phyloP scores from a whole-genome alignment of 2,797 vertebrate species.

The Oceanodroma leucorhoa region DNA sequence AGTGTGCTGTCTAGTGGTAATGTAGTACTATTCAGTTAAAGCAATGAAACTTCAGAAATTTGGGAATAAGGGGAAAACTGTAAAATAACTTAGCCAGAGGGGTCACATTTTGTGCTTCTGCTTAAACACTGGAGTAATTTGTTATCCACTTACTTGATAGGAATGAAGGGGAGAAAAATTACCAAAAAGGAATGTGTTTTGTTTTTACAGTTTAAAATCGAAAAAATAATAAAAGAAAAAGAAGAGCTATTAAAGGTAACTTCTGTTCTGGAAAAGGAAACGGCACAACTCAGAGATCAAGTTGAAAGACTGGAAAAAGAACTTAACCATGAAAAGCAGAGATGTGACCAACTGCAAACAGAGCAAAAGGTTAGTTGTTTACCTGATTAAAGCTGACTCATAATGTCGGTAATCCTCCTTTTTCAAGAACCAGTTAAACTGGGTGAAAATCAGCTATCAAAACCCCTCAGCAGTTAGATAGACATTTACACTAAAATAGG shows the following conservation, averaged over 20 bases:
- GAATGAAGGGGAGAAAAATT: neutral
- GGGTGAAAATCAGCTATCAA: constrained; percentile 54
- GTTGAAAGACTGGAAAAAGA: constrained; percentile 84
- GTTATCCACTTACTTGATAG: neutral
- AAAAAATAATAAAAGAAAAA: constrained; percentile 92
- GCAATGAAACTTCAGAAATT: neutral
- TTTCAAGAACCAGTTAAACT: constrained; percentile 44
- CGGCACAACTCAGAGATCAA: constrained; percentile 83
- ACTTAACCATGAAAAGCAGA: constrained; percentile 85
- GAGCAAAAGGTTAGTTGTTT: constrained; percentile 87
- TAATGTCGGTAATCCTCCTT: neutral
- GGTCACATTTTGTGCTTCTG: neutral
- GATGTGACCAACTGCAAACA: constrained; percentile 80
- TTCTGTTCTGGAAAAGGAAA: constrained; percentile 86
- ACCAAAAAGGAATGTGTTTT: neutral
- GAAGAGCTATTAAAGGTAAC: constrained; percentile 87
- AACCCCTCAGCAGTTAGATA: constrained; percentile 22
- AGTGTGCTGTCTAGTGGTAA: neutral
- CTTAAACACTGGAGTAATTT: neutral
- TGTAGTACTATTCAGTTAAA: neutral
- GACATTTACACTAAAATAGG: constrained; percentile 54
- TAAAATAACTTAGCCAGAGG: neutral
- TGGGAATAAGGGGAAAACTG: neutral
- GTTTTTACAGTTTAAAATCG: constrained; percentile 88
- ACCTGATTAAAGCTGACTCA: constrained; percentile 5